Evolutionary conservation across 2,113 vertebrate species (phyloP).

Genomic region (Ictidomys tridecemlineatus): DNA sequence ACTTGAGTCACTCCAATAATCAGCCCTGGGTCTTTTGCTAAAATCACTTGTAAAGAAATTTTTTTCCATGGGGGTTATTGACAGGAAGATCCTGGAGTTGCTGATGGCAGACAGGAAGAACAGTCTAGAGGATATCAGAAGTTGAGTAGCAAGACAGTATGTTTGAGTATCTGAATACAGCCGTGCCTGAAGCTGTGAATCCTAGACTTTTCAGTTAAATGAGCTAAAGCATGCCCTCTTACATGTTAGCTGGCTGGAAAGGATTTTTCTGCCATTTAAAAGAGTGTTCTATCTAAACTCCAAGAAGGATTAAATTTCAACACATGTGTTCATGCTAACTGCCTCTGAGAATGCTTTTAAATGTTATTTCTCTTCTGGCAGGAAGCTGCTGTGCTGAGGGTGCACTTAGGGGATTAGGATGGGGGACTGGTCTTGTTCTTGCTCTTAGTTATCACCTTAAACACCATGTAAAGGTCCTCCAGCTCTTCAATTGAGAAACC

Average conservation of each 20-base stretch:
- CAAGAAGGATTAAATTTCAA: neutral
- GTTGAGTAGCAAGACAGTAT: rapidly evolving
- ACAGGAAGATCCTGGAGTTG: neutral
- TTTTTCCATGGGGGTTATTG: neutral
- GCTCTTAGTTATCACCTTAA: constrained; percentile 92
- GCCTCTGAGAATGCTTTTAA: neutral
- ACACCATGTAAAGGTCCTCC: constrained; percentile 96
- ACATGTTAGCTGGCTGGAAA: neutral
- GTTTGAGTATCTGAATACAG: neutral
- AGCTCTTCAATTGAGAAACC: constrained; percentile 97
- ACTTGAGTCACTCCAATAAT: neutral
- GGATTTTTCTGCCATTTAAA: neutral
- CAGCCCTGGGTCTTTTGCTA: neutral
- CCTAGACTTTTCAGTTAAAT: neutral
- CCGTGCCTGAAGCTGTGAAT: neutral
- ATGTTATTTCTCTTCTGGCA: neutral
- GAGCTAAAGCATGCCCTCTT: neutral
- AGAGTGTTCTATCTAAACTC: neutral
- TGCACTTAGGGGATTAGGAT: neutral
- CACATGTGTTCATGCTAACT: neutral
- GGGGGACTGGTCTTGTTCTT: neutral
- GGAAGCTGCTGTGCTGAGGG: neutral
- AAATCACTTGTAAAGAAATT: constrained; percentile 13
- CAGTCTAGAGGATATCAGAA: neutral
- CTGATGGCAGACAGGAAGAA: neutral